Evolutionary conservation across 2,888 invertebrate species (phyloP), one percentile per base, ranked within the genome.

Genomic region (Chrysina gloriosa): DNA sequence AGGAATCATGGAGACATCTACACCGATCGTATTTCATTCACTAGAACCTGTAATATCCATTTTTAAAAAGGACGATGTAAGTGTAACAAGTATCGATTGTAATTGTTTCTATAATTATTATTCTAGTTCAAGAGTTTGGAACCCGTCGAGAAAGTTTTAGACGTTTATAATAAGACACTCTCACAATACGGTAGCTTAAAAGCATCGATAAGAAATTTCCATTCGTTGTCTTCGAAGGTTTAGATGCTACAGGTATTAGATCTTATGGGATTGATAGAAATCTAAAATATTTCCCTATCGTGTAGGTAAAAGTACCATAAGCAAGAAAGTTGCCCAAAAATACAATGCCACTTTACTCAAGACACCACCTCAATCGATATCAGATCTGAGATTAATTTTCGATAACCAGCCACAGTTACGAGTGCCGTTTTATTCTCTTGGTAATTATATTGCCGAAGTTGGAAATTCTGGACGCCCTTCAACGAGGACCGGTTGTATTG

Each of bases 391-490:
- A 63, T 58, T 70, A 31, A 74, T 76, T 61, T 84, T 84, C 74
- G 80, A 81, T 31, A 75, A 80, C 39, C 72, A 79, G 58, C 68
- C 58, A 9, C n/a, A n/a, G n/a, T 73, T 84, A 27, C 73, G 83
- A 54, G 76, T 82, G 11, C 83, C 84, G 0, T 85, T 79, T 75
- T 85, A 85, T 74, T 79, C 82, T 0, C 70, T 85, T 4, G 84
- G 85, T 23, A 85, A 85, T 75, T 85, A 85, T 73, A 78, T 85
- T 34, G 84, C 83, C 11, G 84, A 82, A 1, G n/a, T 67, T 81
- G 29, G 81, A 85, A 74, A 76, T 84, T 16, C 67, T 75, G 4
- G 56, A 72, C 27, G 65, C 80, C 11, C 70, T 83, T 42, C 69
- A 77, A 31, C 58, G 75, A 23, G 71, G 73, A 58, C 84, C 84